These are phyloP conservation scores for Astreopora myriophthalma DNA, from an alignment of 64 coral and sea anemone species.

Conservation along the genomic window DNA sequence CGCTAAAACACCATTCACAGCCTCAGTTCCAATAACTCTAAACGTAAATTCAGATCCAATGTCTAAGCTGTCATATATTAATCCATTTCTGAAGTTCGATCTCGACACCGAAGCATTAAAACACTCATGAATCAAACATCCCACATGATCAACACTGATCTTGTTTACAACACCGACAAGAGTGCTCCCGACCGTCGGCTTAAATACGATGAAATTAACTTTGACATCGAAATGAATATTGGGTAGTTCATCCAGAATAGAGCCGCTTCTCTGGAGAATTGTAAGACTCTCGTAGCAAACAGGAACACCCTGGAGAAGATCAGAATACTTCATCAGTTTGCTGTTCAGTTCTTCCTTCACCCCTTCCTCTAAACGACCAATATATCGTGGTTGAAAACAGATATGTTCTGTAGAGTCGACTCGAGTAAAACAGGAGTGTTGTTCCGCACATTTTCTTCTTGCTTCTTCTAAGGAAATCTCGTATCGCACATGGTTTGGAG, in stretches of 20 bases:
- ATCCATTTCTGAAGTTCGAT: conserved; percentile 62
- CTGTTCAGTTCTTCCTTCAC: conserved; percentile 68
- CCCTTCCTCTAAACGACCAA: conserved; percentile 75
- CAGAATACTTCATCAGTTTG: conserved; percentile 83
- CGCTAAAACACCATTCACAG: conserved; percentile 82
- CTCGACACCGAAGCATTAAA: conserved; percentile 89
- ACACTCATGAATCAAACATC: conserved; percentile 85
- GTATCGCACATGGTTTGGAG: neutral
- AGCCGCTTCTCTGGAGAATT: conserved; percentile 67
- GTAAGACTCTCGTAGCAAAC: conserved; percentile 79
- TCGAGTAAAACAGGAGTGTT: conserved; percentile 76
- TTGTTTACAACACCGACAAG: conserved; percentile 92
- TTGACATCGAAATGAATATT: conserved; percentile 88
- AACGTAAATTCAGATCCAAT: conserved; percentile 89
- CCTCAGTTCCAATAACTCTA: conserved; percentile 68
- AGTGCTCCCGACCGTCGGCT: conserved; percentile 73
- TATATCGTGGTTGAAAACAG: conserved; percentile 66
- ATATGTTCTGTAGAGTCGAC: conserved; percentile 76
- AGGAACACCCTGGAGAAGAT: conserved; percentile 75
- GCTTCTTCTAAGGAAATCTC: conserved; percentile 73
- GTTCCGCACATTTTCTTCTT: conserved; percentile 84
- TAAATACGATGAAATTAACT: conserved; percentile 87
- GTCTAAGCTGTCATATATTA: conserved; percentile 40
- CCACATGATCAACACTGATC: conserved; percentile 76
- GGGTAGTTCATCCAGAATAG: conserved; percentile 69